These are phyloP conservation scores for Penaeus chinensis DNA, from an alignment of 1,140 invertebrate genomes.

Conservation along the genomic window DNA sequence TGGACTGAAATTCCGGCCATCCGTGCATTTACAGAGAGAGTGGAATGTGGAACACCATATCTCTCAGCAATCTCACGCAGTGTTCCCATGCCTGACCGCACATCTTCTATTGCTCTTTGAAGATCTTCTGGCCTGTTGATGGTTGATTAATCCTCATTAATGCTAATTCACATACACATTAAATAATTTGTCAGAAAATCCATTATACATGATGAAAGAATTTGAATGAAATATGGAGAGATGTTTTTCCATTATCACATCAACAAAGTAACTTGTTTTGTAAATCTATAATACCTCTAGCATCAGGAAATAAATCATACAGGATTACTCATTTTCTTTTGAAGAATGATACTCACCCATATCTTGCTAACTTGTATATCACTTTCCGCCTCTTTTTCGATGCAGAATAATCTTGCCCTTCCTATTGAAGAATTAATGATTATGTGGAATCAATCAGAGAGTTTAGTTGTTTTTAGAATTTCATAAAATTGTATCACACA, in stretches of 20 bases:
- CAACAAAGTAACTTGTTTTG: too few relatives aligned
- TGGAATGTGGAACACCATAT: slow-evolving; percentile 52
- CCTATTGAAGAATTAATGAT: slow-evolving; percentile 1
- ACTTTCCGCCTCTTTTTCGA: slow-evolving; percentile 28
- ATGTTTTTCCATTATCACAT: too few relatives aligned
- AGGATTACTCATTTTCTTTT: too few relatives aligned
- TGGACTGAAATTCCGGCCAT: slow-evolving; percentile 15
- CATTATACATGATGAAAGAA: not conserved
- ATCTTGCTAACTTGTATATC: slow-evolving; percentile 42
- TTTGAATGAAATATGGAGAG: too few relatives aligned
- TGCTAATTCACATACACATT: not conserved
- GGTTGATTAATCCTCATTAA: not conserved
- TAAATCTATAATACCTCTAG: too few relatives aligned
- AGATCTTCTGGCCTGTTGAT: slow-evolving; percentile 42
- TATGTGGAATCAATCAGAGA: not conserved
- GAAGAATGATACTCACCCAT: slow-evolving; percentile 31
- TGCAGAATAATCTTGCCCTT: not conserved
- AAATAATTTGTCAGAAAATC: not conserved
- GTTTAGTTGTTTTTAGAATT: too few relatives aligned
- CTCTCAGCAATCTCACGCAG: slow-evolving; percentile 42
- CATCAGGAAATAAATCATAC: too few relatives aligned
- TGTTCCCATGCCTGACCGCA: slow-evolving; percentile 29
- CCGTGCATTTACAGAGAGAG: slow-evolving; percentile 37
- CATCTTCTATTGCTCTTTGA: slow-evolving; percentile 38
- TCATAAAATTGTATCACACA: too few relatives aligned